Percentiles rank a stretch among this genome's conserved stretches.
Conservation (phyloP, 2,113 vertebrate genomes). For the Tragelaphus strepsiceros region DNA sequence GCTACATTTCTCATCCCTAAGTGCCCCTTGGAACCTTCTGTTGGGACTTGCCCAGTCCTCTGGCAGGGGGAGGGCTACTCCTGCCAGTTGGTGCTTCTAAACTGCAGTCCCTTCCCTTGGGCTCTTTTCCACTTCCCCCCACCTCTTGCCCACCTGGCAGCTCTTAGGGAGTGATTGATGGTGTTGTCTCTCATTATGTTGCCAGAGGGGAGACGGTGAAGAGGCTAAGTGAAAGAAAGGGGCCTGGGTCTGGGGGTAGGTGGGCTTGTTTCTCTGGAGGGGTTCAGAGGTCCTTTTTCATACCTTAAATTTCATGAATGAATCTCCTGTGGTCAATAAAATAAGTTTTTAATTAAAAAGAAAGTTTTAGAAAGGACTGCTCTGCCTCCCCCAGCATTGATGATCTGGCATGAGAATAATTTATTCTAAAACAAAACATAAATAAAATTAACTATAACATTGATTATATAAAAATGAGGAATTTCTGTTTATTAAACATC, state of each 20-base stretch:
- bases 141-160: conserved; percentile 25
- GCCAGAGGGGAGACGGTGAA: neutral
- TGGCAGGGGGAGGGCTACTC: neutral
- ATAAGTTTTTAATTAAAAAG: conserved; percentile 13
- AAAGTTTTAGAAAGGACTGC: conserved; percentile 21
- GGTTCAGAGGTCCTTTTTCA: neutral
- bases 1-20: neutral
- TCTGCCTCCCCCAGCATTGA: neutral
- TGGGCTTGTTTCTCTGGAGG: neutral
- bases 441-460: neutral
- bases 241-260: neutral
- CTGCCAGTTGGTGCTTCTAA: neutral
- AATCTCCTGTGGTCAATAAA: conserved; percentile 20
- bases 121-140: neutral
- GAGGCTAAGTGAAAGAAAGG: neutral
- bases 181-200: neutral
- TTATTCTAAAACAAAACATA: conserved; percentile 1
- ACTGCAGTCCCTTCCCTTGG: neutral
- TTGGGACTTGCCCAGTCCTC: conserved; percentile 10
- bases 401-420: neutral
- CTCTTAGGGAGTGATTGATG: conserved; percentile 27
- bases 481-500: neutral
- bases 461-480: neutral
- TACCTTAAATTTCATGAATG: neutral
- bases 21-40: neutral